These are phyloP conservation scores for Caranx ignobilis DNA, from an alignment of 2,113 vertebrate species.

Conservation along the genomic window DNA sequence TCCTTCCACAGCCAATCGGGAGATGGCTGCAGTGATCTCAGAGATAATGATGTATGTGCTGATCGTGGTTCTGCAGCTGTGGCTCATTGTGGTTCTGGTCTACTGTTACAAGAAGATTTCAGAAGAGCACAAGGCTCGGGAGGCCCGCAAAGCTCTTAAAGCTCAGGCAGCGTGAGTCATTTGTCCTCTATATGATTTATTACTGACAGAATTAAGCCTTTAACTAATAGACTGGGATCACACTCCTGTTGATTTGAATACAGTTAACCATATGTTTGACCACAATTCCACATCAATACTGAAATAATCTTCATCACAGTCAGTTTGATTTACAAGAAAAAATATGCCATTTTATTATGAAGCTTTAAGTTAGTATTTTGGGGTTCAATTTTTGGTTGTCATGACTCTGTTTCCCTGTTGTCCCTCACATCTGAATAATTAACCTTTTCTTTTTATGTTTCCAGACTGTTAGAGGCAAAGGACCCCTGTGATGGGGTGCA, in stretches of 20 bases:
- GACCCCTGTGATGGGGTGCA: slow-evolving; percentile 77
- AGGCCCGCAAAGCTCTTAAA: slow-evolving; percentile 72
- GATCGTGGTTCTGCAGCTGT: slow-evolving; percentile 90
- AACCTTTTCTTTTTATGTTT: slow-evolving; percentile 15
- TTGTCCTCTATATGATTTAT: neutral
- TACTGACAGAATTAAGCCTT: neutral
- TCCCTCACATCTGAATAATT: neutral
- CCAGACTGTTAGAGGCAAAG: slow-evolving; percentile 70
- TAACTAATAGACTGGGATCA: neutral
- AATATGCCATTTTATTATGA: neutral
- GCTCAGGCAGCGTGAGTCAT: slow-evolving; percentile 82
- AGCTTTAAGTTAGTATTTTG: neutral
- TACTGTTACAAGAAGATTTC: slow-evolving; percentile 92
- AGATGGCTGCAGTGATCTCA: slow-evolving; percentile 87
- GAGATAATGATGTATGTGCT: slow-evolving; percentile 94
- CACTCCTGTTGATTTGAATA: neutral
- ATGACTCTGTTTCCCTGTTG: neutral
- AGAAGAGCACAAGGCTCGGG: slow-evolving; percentile 83
- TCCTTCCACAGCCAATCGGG: slow-evolving; percentile 84
- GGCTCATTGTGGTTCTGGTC: slow-evolving; percentile 89
- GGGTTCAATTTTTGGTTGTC: no score
- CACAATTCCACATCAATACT: neutral
- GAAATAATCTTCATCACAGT: neutral
- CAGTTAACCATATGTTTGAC: neutral
- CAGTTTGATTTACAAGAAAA: neutral